Evolutionary conservation across 64 coral and sea anemone species (phyloP).

Genomic region (Trachythela sp.): DNA sequence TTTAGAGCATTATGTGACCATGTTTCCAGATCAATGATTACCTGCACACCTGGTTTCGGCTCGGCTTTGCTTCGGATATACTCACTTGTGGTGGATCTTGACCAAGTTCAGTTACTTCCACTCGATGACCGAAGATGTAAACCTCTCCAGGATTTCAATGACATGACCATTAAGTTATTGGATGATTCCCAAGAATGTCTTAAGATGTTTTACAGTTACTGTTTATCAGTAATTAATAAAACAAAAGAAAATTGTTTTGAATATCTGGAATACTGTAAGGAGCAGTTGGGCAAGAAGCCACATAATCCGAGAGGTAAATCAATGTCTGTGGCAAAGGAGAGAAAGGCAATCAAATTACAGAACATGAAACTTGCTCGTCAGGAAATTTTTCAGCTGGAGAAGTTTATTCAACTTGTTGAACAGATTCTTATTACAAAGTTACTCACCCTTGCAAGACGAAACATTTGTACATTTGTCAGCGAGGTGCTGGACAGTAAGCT

Average conservation of each 20-base stretch:
- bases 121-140: constrained; percentile 71
- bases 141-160: constrained; percentile 77
- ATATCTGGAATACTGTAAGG: constrained; percentile 86
- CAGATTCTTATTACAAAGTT: constrained; percentile 76
- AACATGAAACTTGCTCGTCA: constrained; percentile 83
- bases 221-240: constrained; percentile 81
- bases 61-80: constrained; percentile 86
- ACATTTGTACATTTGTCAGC: constrained; percentile 77
- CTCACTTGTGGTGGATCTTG: constrained; percentile 65
- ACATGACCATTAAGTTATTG: constrained; percentile 55
- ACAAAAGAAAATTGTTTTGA: constrained; percentile 94
- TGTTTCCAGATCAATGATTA: constrained; percentile 63
- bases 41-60: constrained; percentile 91
- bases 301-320: constrained; percentile 75
- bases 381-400: constrained; percentile 67
- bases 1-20: constrained; percentile 65
- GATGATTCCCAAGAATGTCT: constrained; percentile 60
- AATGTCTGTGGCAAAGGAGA: constrained; percentile 68
- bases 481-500: constrained; percentile 57
- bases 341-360: constrained; percentile 52
- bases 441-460: constrained; percentile 57
- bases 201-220: constrained; percentile 80
- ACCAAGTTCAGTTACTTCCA: constrained; percentile 77
- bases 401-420: constrained; percentile 73
- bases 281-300: constrained; percentile 65